Conservation (phyloP, 2,113 vertebrate genomes). For the Gobio gobio region DNA sequence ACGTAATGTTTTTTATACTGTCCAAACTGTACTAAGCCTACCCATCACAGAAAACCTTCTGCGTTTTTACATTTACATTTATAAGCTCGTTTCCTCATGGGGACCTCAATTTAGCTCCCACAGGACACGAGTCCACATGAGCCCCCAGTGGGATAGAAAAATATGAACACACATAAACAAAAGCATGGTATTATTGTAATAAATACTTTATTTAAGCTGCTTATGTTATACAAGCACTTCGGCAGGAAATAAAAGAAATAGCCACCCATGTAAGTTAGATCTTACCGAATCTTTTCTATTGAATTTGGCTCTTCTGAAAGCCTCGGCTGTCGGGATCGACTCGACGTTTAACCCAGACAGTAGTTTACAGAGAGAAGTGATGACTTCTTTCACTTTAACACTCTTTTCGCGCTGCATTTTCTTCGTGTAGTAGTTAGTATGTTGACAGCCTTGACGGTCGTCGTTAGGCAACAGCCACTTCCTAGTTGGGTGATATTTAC, state of each 20-base stretch:
- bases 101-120: too few relatives aligned
- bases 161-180: too few relatives aligned
- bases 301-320: constrained; percentile 77
- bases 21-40: too few relatives aligned
- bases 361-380: constrained; percentile 67
- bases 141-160: too few relatives aligned
- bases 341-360: constrained; percentile 62
- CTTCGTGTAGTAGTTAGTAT: neutral
- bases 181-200: too few relatives aligned
- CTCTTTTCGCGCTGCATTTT: constrained; percentile 67
- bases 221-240: too few relatives aligned
- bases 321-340: constrained; percentile 69
- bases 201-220: too few relatives aligned
- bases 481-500: constrained; percentile 4
- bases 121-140: too few relatives aligned
- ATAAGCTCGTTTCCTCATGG: too few relatives aligned
- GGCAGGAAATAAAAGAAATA: neutral
- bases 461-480: constrained; percentile 24
- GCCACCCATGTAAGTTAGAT: neutral
- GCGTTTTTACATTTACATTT: too few relatives aligned
- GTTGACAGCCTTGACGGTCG: neutral
- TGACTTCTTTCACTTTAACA: constrained; percentile 70
- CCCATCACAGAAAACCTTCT: too few relatives aligned
- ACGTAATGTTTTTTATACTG: too few relatives aligned
- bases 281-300: constrained; percentile 68